A percentile compares a stretch with the other conserved stretches of the same genome.
These are phyloP conservation scores for Zaprionus obscuricornis DNA, from an alignment of 2,888 invertebrate species.

Conservation along the genomic window DNA sequence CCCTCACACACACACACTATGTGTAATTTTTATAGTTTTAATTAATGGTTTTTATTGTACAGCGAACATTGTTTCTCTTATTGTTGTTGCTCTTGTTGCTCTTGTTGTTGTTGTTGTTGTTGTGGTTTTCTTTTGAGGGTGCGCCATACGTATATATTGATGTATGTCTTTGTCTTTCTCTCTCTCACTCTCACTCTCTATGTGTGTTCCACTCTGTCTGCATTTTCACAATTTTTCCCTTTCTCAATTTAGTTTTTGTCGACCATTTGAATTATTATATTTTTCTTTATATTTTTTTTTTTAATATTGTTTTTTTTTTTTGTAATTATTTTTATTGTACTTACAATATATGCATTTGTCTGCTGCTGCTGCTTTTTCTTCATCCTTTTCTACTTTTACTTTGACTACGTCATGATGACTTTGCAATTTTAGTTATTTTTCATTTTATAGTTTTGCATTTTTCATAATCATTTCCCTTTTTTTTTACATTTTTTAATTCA, in stretches of 20 bases:
- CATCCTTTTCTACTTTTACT: no score
- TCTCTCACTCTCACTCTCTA: background rate
- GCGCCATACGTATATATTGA: slow-evolving; percentile 33
- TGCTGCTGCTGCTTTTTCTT: slow-evolving; percentile 42
- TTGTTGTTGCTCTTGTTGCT: slow-evolving; percentile 32
- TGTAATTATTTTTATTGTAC: slow-evolving; percentile 70
- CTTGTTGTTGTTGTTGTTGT: slow-evolving; percentile 38
- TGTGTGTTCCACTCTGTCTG: background rate
- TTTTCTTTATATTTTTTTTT: no score
- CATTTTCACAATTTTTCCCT: slow-evolving; percentile 41
- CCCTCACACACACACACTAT: no score
- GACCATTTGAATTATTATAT: slow-evolving; percentile 56
- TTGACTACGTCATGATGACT: slow-evolving; percentile 77
- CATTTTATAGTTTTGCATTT: slow-evolving; percentile 11
- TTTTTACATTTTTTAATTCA: slow-evolving; percentile 13
- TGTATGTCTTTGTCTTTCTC: no score
- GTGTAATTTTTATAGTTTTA: slow-evolving; percentile 79
- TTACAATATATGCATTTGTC: slow-evolving; percentile 15
- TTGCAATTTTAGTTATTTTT: slow-evolving; percentile 40
- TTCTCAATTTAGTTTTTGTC: slow-evolving; percentile 23
- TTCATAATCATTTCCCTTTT: no score
- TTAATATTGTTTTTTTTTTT: no score
- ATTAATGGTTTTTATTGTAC: slow-evolving; percentile 71
- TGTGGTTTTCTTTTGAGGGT: slow-evolving; percentile 48
- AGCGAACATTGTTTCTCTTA: slow-evolving; percentile 19